These are phyloP conservation scores for Paramormyrops kingsleyae DNA, from an alignment of 2,113 vertebrate genomes.

Conservation along the genomic window DNA sequence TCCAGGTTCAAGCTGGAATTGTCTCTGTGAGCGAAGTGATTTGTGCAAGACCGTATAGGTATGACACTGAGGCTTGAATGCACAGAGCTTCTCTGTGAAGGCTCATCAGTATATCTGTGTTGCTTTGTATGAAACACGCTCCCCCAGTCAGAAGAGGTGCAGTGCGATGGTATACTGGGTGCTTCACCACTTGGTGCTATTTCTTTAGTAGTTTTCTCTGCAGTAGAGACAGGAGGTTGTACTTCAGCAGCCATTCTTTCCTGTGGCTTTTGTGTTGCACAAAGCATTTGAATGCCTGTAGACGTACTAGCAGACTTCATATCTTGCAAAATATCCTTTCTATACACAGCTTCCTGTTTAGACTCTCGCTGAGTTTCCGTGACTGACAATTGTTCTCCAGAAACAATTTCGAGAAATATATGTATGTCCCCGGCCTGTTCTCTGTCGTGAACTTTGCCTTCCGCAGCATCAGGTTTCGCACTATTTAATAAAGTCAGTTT, in stretches of 20 bases:
- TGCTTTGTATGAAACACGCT: not conserved
- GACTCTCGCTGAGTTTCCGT: conserved; percentile 48
- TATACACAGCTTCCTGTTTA: not conserved
- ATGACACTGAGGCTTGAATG: not conserved
- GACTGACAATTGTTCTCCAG: conserved; percentile 62
- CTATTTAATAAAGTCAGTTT: conserved; percentile 32
- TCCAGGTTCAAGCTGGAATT: not conserved
- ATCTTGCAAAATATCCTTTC: not conserved
- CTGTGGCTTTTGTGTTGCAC: not conserved
- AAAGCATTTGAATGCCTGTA: not conserved
- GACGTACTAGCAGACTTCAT: not conserved
- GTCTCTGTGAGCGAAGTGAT: not conserved
- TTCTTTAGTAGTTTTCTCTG: not conserved
- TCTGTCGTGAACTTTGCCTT: conserved; percentile 56
- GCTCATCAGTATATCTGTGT: not conserved
- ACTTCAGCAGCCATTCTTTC: not conserved
- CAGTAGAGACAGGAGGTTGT: not conserved
- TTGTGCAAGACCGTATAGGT: not conserved
- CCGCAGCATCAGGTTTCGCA: conserved; percentile 33
- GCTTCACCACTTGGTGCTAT: not conserved
- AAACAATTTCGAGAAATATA: conserved; percentile 64
- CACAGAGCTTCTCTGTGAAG: not conserved
- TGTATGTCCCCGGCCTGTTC: conserved; percentile 56
- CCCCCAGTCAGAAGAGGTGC: not conserved
- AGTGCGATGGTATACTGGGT: not conserved